Evolutionary conservation across 1,140 invertebrate genomes (phyloP), one percentile per base, ranked within the genome.

Genomic region (Camponotus floridanus): DNA sequence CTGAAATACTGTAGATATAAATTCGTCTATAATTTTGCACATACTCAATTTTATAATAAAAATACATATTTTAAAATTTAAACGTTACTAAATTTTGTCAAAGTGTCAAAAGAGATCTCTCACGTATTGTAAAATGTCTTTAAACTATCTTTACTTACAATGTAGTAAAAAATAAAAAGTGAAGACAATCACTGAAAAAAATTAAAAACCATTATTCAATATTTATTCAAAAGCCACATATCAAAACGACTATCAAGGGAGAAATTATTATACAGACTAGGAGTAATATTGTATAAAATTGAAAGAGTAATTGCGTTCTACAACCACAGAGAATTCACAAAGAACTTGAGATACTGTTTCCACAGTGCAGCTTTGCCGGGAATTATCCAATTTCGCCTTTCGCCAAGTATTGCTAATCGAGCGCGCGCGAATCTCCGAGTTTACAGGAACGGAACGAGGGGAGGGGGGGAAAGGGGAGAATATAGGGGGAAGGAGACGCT

Each of bases 371-470:
- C 13, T 70, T 33, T 15, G 36, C 2, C 48, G 33, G 1, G 48
- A 26, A 31, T 36, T 51, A 62, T 55, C 42, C 31, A 68, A 79
- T 62, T 68, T 79, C 2, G 62, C 33, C n/a, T 13, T 6, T 39
- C 26, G 45, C 7, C 67, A 73, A 81, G 67, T 71, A 57, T 39
- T 61, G 26, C 51, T 71, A 73, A 81, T 81, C 79, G 67, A 31
- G 36, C 36, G 65, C 74, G 2, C 59, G 26, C 21, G 18, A 45
- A 67, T 78, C 42, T 13, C 3, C 48, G 15, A 15, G 15, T 51
- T 51, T 51, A 18, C n/a, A 0, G 18, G 9, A 42, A 13, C 0
- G 26, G 26, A 26, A 1, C 1, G 26, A 26, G 48, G 48, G 18
- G 48, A 15, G 18, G 48, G 48, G 5, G 4, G 2, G 48, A 48